Base-by-base conservation (phyloP, 2,888 invertebrate species). In the Invenusta paracnida region DNA sequence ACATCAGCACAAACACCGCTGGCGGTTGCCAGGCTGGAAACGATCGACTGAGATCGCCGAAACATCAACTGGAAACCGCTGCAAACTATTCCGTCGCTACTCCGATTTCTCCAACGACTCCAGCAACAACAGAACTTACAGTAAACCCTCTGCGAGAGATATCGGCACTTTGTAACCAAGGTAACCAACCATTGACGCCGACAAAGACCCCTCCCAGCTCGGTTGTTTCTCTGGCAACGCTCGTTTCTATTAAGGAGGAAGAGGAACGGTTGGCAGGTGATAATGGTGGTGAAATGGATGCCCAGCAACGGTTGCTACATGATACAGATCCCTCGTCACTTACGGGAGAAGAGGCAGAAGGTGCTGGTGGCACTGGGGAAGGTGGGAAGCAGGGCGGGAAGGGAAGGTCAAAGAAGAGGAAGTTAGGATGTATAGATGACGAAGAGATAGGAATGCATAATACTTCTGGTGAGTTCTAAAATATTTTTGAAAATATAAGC, bases 371-470 rank as follows among this genome's bases (percentile, higher is more conserved):
- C 48, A 48, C 11, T 17, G 48, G 48, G 17, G 48, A 48, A 5
- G 48, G 48, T 17, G 11, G 5, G 11, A 5, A 48, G 11, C 5
- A 5, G 11, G 48, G 48, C 48, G 5, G 11, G 11, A 79, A 79
- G 79, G 79, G 79, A 79, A 2, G 79, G 23, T 23, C 79, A 23
- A 79, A n/a, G n/a, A 79, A 79, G 79, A 79, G 79, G 29, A 79
- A 79, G 23, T 11, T 79, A 23, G 29, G 29, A 28, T 11, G 5
- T 2, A 2, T 27, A 79, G 79, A 79, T 5, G 79, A 79, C 23
- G 79, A 79, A 11, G 11, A 11, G 66, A n/a, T 13, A n/a, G n/a
- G 66, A 66, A 66, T 66, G n/a, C n/a, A n/a, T n/a, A n/a, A n/a
- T n/a, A n/a, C n/a, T 17, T 48, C 48, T 48, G 48, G 48, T 48